Conservation (phyloP, 2,888 invertebrate genomes). For the Deilephila elpenor region DNA sequence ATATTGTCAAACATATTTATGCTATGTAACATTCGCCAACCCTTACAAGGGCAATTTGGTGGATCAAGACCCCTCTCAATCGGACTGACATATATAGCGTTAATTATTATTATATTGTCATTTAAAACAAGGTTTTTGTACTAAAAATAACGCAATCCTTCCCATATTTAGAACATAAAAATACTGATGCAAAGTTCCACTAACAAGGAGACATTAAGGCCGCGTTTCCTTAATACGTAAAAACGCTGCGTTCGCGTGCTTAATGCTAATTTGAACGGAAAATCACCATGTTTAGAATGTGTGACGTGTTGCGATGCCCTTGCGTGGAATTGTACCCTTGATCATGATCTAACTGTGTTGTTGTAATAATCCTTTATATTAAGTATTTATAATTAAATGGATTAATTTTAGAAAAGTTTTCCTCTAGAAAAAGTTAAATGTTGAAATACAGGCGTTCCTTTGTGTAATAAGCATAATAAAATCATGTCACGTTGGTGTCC, state of each 20-base stretch:
- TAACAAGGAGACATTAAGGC: slow-evolving; percentile 4
- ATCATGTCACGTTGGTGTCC: too few relatives aligned
- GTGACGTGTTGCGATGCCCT: background rate
- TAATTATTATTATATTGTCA: too few relatives aligned
- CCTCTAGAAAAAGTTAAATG: too few relatives aligned
- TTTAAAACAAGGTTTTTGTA: too few relatives aligned
- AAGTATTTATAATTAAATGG: too few relatives aligned
- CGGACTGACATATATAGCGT: too few relatives aligned
- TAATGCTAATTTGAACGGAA: slow-evolving; percentile 8
- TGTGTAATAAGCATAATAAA: too few relatives aligned
- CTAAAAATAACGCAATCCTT: background rate
- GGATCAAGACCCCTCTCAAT: background rate
- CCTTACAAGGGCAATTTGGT: background rate
- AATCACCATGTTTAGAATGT: slow-evolving; percentile 21
- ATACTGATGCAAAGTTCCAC: background rate
- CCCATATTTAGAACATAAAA: background rate
- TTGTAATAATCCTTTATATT: background rate
- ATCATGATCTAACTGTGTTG: background rate
- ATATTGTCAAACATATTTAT: too few relatives aligned
- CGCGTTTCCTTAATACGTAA: slow-evolving; percentile 17
- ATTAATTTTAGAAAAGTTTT: too few relatives aligned
- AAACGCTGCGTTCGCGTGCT: slow-evolving; percentile 12
- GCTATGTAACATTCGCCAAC: background rate
- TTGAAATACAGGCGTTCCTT: too few relatives aligned
- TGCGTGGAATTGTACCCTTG: background rate